Evolutionary conservation across 2,113 vertebrate genomes (phyloP), one percentile per base, ranked within the genome.

Genomic region (Paralichthys olivaceus): DNA sequence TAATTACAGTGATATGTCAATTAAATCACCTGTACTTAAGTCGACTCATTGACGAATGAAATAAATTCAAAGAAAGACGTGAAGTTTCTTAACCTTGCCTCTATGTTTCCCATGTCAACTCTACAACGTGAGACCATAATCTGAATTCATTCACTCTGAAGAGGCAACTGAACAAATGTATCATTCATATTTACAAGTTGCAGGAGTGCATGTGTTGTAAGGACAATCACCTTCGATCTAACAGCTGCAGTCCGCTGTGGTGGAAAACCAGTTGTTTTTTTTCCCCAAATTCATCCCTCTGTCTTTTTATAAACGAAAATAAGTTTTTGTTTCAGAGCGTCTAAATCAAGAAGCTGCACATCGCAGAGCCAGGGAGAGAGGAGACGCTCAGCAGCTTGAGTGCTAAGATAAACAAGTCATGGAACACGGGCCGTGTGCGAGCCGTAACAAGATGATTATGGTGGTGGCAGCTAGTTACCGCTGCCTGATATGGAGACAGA

Each of bases 401-500:
- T 7, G 65, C 83, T 85, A 89, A 87, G 79, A 77, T 73, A 87
- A 87, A 86, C 79, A 85, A 80, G 82, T 78, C 71, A 81, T 83
- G 79, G 78, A 87, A 87, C 77, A 79, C 32, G 61, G 73, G 83
- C 68, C 26, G 34, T 62, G 75, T 72, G 84, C 81, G 82, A 90
- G 83, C 83, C 87, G 71, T 77, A 89, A 88, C 84, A 83, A 80
- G 77, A 80, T 59, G 87, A 91, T 89, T 90, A 88, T 58, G 80
- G 80, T 29, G 66, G 79, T 80, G 80, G 84, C 76, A 83, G 87
- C 69, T 73, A 80, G 87, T 75, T 81, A 80, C 76, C 65, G 49
- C 59, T 32, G 77, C 58, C 81, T 82, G 85, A 80, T 82, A 87
- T 28, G 49, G n/a, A 84, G 62, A 77, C 65, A 76, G 54, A 72